Base-by-base conservation (phyloP, 2,888 invertebrate species). In the Mesorhabditis sp. region DNA sequence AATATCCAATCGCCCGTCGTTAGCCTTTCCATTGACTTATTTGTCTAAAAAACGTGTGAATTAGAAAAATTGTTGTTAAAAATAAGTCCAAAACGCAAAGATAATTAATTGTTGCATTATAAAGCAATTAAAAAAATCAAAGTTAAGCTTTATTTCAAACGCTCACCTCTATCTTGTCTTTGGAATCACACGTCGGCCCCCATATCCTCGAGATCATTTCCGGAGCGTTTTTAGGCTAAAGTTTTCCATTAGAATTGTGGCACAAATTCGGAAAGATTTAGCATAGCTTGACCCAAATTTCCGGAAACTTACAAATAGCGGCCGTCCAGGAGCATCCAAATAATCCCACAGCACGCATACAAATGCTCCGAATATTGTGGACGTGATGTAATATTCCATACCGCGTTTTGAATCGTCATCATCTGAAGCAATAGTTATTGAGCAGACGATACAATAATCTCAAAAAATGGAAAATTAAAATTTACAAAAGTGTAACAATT, bases 101-200 rank as follows among this genome's bases (percentile, higher is more conserved):
- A 28, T 28, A 28, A 28, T 28, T 28, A 28, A 28, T 28, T 28
- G 28, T 28, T 28, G 28, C 28, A 28, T 28, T 28, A 28, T 28
- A 28, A 28, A 28, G 28, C 28, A 28, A 1, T 28, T 28, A 28
- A 28, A 28, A 28, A 28, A 1, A 2, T 28, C 28, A 28, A 28
- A 28, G 28, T 28, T 28, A 28, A 28, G 1, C 2, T 28, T 28
- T 28, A 28, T 28, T 28, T 28, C 28, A 28, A 28, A 28, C 28
- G 28, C 28, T 28, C 28, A 50, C 58, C 58, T 50, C 58, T 13
- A 50, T 50, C n/a, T 50, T n/a, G n/a, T 50, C 58, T n/a, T 50
- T 50, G 10, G 58, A 50, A 50, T 50, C 58, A 50, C 58, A 50
- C 7, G 58, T 50, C n/a, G 58, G 58, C n/a, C 58, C 58, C 58